phyloP scores from a whole-genome alignment of 2,888 invertebrate species.

The Teleiodes luculella region DNA sequence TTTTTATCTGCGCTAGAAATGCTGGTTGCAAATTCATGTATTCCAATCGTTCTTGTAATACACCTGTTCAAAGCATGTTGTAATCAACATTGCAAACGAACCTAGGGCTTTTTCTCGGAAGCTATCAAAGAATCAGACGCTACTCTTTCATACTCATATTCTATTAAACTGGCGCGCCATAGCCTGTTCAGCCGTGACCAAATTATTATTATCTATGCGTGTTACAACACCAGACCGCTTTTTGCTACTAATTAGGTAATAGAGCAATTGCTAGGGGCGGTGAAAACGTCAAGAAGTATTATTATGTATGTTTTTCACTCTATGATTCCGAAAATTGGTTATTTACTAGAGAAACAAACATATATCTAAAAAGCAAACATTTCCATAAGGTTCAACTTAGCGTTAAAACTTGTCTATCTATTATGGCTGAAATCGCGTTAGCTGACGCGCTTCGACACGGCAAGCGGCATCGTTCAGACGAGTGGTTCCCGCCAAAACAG shows the following conservation, averaged over 20 bases:
- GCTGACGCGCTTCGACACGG: constrained; percentile 43
- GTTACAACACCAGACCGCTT: constrained; percentile 35
- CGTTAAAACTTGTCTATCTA: constrained; percentile 28
- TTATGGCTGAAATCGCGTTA: constrained; percentile 38
- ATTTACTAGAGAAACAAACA: too few species aligned
- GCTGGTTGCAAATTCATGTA: background rate
- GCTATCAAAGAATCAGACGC: background rate
- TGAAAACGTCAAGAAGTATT: constrained; percentile 21
- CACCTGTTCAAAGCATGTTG: background rate
- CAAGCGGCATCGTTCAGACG: constrained; percentile 43
- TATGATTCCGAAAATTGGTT: too few species aligned
- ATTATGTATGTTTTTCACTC: constrained; percentile 11
- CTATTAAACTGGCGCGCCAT: constrained; percentile 5
- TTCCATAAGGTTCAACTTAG: constrained; percentile 23
- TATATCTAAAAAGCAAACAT: constrained; percentile 9
- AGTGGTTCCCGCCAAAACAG: constrained; percentile 65
- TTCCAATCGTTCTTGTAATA: constrained; percentile 1
- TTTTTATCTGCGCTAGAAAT: background rate
- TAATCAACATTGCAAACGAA: background rate
- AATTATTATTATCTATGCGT: constrained; percentile 44
- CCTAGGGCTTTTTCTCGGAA: background rate
- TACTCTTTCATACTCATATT: background rate
- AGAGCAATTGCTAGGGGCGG: constrained; percentile 35
- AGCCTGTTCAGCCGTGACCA: constrained; percentile 43
- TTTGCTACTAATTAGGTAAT: constrained; percentile 33